Evolutionary conservation across 92 coral and sea anemone genomes (phyloP).

Genomic region (Anthopleura xanthogrammica): DNA sequence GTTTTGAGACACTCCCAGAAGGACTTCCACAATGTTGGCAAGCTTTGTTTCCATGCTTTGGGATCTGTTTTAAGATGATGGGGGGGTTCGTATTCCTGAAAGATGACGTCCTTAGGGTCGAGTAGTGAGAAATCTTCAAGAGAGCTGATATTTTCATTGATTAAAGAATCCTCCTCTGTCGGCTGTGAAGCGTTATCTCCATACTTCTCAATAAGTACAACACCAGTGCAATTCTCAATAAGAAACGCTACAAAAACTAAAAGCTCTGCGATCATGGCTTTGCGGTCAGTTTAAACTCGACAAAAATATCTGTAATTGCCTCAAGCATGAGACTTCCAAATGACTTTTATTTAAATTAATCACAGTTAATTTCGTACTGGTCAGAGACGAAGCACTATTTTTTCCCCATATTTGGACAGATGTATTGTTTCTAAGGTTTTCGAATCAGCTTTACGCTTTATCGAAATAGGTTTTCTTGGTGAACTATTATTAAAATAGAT

Average conservation of each 20-base stretch:
- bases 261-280: background rate
- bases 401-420: too few species aligned
- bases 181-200: background rate
- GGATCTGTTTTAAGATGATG: conserved; percentile 30
- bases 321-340: too few species aligned
- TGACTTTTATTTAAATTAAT: too few species aligned
- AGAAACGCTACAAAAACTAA: background rate
- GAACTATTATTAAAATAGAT: too few species aligned
- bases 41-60: conserved; percentile 60
- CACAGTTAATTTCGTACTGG: too few species aligned
- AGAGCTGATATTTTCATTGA: conserved; percentile 20
- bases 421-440: too few species aligned
- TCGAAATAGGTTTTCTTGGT: too few species aligned
- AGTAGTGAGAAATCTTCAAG: conserved; percentile 40
- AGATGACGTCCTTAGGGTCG: conserved; percentile 45
- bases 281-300: too few species aligned
- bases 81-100: conserved; percentile 65
- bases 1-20: conserved; percentile 20
- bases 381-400: too few species aligned
- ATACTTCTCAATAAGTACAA: conserved; percentile 14
- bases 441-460: too few species aligned
- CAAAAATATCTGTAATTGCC: too few species aligned
- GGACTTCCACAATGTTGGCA: conserved; percentile 34
- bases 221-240: conserved; percentile 50
- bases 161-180: background rate